Conservation (phyloP, 2,797 vertebrate species). For the Morelia viridis region DNA sequence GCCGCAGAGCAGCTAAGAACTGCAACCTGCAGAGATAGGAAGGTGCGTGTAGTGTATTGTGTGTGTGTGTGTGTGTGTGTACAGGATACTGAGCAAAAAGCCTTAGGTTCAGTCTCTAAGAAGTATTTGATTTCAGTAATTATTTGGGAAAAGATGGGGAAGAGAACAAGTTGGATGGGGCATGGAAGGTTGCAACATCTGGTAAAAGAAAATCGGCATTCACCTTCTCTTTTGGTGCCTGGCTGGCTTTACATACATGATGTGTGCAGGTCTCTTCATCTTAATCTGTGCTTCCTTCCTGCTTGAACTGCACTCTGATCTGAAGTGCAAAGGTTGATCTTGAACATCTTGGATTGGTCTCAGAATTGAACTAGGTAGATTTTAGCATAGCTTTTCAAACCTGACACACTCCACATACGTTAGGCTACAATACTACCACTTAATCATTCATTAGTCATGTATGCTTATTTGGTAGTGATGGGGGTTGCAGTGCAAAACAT, state of each 20-base stretch:
- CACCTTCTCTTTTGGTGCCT: not conserved
- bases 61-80: not conserved
- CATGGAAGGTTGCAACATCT: not conserved
- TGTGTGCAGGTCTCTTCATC: not conserved
- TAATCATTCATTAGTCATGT: not conserved
- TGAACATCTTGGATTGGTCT: not conserved
- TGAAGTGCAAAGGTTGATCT: not conserved
- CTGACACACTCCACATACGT: not conserved
- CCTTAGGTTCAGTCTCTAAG: not conserved
- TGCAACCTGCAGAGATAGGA: slow-evolving; percentile 19
- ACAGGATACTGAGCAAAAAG: not conserved
- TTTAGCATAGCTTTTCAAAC: not conserved
- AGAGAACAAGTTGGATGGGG: too few relatives aligned
- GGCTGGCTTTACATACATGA: not conserved
- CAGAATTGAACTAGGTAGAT: not conserved
- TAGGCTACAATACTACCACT: not conserved
- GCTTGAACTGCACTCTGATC: not conserved
- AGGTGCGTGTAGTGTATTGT: not conserved
- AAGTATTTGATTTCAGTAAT: not conserved
- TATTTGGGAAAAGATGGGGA: not conserved
- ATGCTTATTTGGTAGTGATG: not conserved
- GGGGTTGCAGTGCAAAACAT: not conserved
- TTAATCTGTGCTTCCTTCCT: not conserved
- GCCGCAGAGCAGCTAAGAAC: slow-evolving; percentile 26
- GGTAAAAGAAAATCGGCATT: not conserved